Percentiles rank a stretch among this genome's conserved stretches.
Evolutionary conservation across 2,797 vertebrate genomes (phyloP).

Genomic region (Dermochelys coriacea): DNA sequence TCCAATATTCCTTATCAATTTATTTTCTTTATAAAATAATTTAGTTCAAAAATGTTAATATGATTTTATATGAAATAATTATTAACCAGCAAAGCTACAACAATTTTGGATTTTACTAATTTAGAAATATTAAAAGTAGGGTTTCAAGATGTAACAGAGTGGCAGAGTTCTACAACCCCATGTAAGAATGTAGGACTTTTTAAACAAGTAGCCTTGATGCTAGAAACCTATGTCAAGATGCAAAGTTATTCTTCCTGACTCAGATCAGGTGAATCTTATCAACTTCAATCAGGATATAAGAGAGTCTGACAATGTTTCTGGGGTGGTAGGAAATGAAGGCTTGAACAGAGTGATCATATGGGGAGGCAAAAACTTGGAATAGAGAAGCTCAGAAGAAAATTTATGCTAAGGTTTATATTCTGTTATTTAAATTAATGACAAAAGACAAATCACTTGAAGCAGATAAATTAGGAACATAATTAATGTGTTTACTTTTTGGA

Average conservation of each 20-base stretch:
- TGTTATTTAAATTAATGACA: conserved; percentile 25
- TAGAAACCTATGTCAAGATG: conserved; percentile 15
- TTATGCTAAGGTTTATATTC: background rate
- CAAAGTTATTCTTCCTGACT: conserved; percentile 26
- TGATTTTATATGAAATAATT: background rate
- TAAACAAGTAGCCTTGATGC: conserved; percentile 27
- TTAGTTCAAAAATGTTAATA: background rate
- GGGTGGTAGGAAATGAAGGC: background rate
- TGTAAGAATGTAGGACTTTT: background rate
- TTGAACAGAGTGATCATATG: accelerated
- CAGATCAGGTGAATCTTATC: background rate
- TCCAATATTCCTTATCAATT: accelerated
- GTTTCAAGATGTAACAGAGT: background rate
- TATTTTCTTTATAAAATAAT: background rate
- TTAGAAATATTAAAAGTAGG: background rate
- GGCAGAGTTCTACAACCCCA: background rate
- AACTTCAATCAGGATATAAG: too few relatives aligned
- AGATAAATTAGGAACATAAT: background rate
- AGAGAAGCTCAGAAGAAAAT: background rate
- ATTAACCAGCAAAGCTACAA: background rate
- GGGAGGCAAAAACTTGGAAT: background rate
- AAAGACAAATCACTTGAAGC: background rate
- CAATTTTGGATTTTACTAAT: background rate
- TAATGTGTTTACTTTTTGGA: background rate
- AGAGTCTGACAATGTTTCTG: too few relatives aligned